These are phyloP conservation scores for Muscidifurax raptorellus DNA, from an alignment of 1,140 invertebrate genomes.

Conservation along the genomic window DNA sequence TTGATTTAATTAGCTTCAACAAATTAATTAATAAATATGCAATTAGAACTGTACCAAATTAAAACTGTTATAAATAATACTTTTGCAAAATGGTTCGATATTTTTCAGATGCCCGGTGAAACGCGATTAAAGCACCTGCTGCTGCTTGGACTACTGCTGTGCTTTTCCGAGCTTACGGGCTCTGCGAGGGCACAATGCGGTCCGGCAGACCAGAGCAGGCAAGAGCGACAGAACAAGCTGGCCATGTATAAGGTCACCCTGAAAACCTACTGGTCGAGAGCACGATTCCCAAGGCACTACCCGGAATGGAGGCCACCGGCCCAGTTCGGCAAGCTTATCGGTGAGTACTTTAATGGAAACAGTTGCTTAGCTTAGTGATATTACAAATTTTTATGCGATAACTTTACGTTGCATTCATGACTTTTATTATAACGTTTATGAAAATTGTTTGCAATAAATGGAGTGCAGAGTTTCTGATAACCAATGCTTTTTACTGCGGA, in stretches of 20 bases:
- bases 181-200: slow-evolving; percentile 68
- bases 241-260: slow-evolving; percentile 90
- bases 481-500: too few species aligned
- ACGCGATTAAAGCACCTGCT: slow-evolving; percentile 54
- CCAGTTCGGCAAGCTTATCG: slow-evolving; percentile 92
- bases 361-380: too few species aligned
- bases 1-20: too few species aligned
- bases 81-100: background rate
- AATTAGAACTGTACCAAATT: too few species aligned
- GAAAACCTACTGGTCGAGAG: slow-evolving; percentile 92
- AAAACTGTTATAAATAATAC: background rate
- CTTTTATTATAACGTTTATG: too few species aligned
- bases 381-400: too few species aligned
- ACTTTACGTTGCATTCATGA: too few species aligned
- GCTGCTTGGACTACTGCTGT: slow-evolving; percentile 58
- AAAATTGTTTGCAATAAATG: too few species aligned
- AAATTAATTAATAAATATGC: too few species aligned
- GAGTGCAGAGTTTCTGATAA: too few species aligned
- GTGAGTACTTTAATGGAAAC: slow-evolving; percentile 78
- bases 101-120: slow-evolving; percentile 54
- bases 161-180: slow-evolving; percentile 61
- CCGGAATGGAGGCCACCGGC: slow-evolving; percentile 93
- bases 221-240: slow-evolving; percentile 83
- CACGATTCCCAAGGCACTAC: slow-evolving; percentile 93
- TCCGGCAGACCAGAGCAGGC: slow-evolving; percentile 75